phyloP scores from a whole-genome alignment of 2,888 invertebrate species.

The Agrochola circellaris region DNA sequence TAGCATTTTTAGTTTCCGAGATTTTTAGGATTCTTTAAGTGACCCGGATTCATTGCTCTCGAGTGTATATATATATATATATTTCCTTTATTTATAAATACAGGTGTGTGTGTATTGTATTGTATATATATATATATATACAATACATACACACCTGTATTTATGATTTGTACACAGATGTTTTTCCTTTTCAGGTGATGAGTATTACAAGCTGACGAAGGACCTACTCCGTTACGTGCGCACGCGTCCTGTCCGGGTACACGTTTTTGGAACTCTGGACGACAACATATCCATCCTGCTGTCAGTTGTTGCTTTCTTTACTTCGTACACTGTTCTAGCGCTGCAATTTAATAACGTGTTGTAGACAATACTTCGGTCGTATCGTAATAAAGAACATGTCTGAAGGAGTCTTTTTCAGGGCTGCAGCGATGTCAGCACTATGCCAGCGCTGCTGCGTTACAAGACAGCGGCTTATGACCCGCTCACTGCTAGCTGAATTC shows the following conservation, averaged over 20 bases:
- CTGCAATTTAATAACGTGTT: constrained; percentile 72
- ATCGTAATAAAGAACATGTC: too few relatives aligned
- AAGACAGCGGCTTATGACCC: too few relatives aligned
- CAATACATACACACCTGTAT: background rate
- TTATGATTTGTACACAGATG: background rate
- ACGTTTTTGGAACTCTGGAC: constrained; percentile 71
- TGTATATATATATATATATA: too few relatives aligned
- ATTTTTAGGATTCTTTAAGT: too few relatives aligned
- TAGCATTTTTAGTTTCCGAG: too few relatives aligned
- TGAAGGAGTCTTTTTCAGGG: background rate
- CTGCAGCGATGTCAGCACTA: too few relatives aligned
- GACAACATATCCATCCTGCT: constrained; percentile 78
- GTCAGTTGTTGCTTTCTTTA: constrained; percentile 73
- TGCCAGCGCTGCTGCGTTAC: too few relatives aligned
- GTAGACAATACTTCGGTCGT: background rate
- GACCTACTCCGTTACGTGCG: constrained; percentile 60
- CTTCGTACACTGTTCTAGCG: constrained; percentile 77
- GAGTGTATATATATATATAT: too few relatives aligned
- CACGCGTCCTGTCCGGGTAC: constrained; percentile 68
- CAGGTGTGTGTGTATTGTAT: too few relatives aligned
- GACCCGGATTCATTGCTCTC: too few relatives aligned
- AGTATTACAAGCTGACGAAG: constrained; percentile 68
- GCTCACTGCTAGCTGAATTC: too few relatives aligned
- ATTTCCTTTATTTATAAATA: too few relatives aligned
- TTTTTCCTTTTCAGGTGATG: constrained; percentile 65